Evolutionary conservation across 2,113 vertebrate genomes (phyloP), one percentile per base, ranked within the genome.

Genomic region (Nannobrachium achirus): DNA sequence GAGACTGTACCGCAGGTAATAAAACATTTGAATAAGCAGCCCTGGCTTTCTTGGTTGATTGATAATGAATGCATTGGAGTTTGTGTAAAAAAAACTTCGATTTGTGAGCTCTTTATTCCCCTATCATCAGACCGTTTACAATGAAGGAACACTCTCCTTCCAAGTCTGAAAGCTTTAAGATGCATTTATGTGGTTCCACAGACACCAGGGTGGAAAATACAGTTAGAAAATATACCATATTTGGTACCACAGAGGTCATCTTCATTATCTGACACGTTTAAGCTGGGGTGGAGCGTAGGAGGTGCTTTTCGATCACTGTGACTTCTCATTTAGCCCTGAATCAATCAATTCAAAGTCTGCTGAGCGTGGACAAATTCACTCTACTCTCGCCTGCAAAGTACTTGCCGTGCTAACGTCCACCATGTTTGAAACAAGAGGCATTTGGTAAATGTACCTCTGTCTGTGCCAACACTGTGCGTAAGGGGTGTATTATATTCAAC

Each of bases 51-150:
- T 15, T 63, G 2, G 15, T 51, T 38, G 6, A 14, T 46, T 58
- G 14, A 1, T 50, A 48, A 71, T 60, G 42, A 70, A 73, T 18
- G 68, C 16, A 63, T 52, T 52, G 73, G 62, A 77, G 68, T 76
- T 63, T 74, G 61, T 64, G 55, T 46, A 46, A 46, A 46, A 1
- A 53, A 39, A 14, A 15, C 55, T 11, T 25, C 33, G 49, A 10
- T 66, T 46, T 49, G 10, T 59, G 59, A 73, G 79, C 48, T 52
- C 16, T 53, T 33, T 64, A 49, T 50, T 39, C 48, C 50, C 52
- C 65, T 82, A 64, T 78, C 61, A 15, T 71, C 80, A 84, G 80
- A 85, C 82, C 85, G 87, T 75, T 81, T 85, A 61, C 65, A 78
- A 81, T 76, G 76, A 78, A 52, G 56, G 19, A 57, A 39, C 13